Evolutionary conservation across 2,888 invertebrate genomes (phyloP).

Genomic region (Lagria hirta): DNA sequence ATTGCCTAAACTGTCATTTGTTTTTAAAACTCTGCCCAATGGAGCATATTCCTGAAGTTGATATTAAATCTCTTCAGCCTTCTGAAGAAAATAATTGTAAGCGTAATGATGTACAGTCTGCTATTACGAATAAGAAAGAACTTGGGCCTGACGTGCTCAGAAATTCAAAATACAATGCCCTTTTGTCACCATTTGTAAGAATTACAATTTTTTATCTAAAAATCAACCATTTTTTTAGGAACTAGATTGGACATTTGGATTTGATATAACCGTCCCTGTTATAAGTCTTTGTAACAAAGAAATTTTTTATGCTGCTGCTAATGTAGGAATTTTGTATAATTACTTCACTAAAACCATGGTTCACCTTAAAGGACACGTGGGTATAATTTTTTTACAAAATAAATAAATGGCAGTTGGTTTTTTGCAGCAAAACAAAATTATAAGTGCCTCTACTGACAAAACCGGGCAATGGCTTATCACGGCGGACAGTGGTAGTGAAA

Average conservation of each 20-base stretch:
- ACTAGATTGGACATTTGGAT: conserved; percentile 18
- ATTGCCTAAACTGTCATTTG: too few species aligned
- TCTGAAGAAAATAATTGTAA: too few species aligned
- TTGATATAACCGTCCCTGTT: conserved; percentile 14
- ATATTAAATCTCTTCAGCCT: too few species aligned
- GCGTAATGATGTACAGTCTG: too few species aligned
- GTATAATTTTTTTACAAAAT: conserved; percentile 39
- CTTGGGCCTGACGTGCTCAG: conserved; percentile 14
- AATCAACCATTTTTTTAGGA: conserved; percentile 3
- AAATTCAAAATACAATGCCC: conserved; percentile 10
- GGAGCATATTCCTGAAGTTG: too few species aligned
- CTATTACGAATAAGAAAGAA: conserved; percentile 4
- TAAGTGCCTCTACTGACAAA: conserved; percentile 56
- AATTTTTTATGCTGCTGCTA: conserved; percentile 65
- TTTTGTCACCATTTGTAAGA: conserved; percentile 16
- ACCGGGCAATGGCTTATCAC: conserved; percentile 62
- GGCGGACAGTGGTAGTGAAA: conserved; percentile 61
- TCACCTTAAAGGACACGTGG: conserved; percentile 70
- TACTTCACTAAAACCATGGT: conserved; percentile 62
- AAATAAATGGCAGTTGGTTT: too few species aligned
- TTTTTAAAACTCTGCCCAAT: too few species aligned
- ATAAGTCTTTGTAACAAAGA: conserved; percentile 57
- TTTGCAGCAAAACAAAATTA: conserved; percentile 57
- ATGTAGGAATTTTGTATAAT: conserved; percentile 66
- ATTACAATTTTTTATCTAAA: not conserved